Percentiles rank a stretch among this genome's conserved stretches.
Conservation (phyloP, 2,113 vertebrate genomes). For the Daboia siamensis region DNA sequence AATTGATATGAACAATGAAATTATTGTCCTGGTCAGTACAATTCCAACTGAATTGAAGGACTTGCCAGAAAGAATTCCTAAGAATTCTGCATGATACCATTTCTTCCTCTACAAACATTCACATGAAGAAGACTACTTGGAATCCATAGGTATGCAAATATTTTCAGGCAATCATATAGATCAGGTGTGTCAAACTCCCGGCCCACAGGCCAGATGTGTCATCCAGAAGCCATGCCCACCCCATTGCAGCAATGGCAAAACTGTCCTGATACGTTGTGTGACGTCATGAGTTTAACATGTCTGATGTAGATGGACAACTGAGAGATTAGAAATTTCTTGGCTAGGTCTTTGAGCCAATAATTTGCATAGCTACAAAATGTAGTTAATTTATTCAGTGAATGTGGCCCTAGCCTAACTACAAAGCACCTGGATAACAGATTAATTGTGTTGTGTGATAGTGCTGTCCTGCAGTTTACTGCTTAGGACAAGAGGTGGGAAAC, state of each 20-base stretch:
- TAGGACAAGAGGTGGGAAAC: neutral
- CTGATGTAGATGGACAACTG: neutral
- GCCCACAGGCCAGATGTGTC: no score
- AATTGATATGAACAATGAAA: slow-evolving; percentile 90
- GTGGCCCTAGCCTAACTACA: neutral
- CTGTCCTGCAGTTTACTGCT: neutral
- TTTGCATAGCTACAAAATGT: neutral
- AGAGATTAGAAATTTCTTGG: neutral
- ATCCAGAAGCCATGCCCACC: no score
- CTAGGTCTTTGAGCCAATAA: neutral
- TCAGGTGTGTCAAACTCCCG: no score
- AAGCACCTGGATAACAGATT: neutral
- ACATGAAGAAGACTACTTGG: slow-evolving; percentile 92
- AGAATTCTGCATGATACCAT: slow-evolving; percentile 92
- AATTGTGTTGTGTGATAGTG: neutral
- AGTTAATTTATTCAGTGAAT: neutral
- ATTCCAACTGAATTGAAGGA: slow-evolving; percentile 88
- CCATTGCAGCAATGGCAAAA: no score
- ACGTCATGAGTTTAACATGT: no score
- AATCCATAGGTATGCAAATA: slow-evolving; percentile 84
- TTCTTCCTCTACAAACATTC: slow-evolving; percentile 96
- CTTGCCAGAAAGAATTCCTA: slow-evolving; percentile 89
- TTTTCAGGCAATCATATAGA: neutral
- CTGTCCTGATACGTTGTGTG: no score
- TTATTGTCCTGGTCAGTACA: slow-evolving; percentile 85